Base-by-base conservation (phyloP, 2,888 invertebrate species). In the Lamproptera curius region DNA sequence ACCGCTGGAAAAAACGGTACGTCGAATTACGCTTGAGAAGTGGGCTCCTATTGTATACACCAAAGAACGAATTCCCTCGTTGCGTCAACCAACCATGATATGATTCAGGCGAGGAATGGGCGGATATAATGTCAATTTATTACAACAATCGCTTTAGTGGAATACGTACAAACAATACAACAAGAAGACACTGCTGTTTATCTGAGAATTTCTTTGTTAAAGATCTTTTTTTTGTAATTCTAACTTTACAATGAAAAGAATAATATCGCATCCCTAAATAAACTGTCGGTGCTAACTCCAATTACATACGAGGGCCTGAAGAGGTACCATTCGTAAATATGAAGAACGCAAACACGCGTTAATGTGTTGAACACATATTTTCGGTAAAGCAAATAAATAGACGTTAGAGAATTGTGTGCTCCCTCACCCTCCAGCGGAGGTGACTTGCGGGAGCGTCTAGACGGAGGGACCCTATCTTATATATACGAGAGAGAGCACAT, bases 401-500 rank as follows among this genome's bases (percentile, higher is more conserved):
- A 81, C 76, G 81, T 79, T 76, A 69, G 68, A 67, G 73, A 73
- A 71, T 70, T 71, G 65, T 66, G 68, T 58, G 69, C 81, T 74
- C 85, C 85, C 86, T 85, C 84, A 70, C 83, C 82, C 85, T 81
- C 59, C 53, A 59, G 58, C 49, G 56, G 70, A 73, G 73, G 75
- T 76, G 80, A 80, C 80, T 81, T 74, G 83, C 79, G 74, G 70
- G 75, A 77, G 76, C 70, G 86, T 87, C 86, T 87, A 87, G 86
- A 86, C 85, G 79, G 73, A 79, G 82, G 82, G 76, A 77, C 70
- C 76, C 76, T 65, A 63, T 61, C 63, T 62, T 61, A 61, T 67
- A 58, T 57, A 58, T 59, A 59, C 58, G 54, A 56, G 57, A n/a
- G n/a, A 57, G 60, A 53, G 41, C 26, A 39, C 43, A 48, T 48